Evolutionary conservation across 2,888 invertebrate genomes (phyloP).

Genomic region (Apamea epomidion): DNA sequence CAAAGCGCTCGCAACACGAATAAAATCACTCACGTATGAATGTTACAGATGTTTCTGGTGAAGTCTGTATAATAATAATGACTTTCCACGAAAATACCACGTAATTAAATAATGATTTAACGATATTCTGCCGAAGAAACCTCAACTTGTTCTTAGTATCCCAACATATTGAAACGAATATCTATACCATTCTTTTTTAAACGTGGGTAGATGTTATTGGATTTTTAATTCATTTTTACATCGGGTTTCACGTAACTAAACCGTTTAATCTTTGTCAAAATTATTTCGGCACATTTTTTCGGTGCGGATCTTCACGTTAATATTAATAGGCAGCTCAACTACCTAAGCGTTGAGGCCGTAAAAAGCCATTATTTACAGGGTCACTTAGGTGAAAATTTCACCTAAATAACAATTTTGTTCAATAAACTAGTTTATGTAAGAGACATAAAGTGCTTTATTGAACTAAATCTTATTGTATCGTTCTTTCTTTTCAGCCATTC

Average conservation of each 20-base stretch:
- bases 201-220: not conserved
- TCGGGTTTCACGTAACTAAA: too few species aligned
- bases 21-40: conserved; percentile 8
- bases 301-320: not conserved
- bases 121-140: not conserved
- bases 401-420: not conserved
- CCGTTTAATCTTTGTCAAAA: not conserved
- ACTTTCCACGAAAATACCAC: not conserved
- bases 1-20: conserved; percentile 4
- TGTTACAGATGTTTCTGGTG: not conserved
- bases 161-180: not conserved
- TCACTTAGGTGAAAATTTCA: not conserved
- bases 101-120: not conserved
- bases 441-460: not conserved
- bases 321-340: not conserved
- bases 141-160: not conserved
- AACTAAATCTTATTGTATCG: not conserved
- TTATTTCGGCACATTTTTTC: not conserved
- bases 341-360: not conserved
- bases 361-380: not conserved
- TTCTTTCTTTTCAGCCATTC: not conserved
- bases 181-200: not conserved
- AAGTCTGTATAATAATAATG: not conserved
- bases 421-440: too few species aligned
- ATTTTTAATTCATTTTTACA: not conserved